phyloP scores from a whole-genome alignment of 2,797 vertebrate genomes.

The Crocodylus rhombifer region DNA sequence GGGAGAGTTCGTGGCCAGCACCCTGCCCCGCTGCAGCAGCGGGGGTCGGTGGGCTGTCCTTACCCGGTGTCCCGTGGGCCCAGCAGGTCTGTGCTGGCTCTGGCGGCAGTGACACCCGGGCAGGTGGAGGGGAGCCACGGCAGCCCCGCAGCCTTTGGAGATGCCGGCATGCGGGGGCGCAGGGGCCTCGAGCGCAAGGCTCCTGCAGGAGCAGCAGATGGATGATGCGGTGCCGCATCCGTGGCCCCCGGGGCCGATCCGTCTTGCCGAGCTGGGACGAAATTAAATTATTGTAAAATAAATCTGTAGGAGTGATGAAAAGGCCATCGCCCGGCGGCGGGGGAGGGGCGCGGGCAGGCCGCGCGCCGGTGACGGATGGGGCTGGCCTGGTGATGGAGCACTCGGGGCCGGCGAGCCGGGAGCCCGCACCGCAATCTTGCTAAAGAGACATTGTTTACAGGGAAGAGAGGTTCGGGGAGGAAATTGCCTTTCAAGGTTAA shows the following conservation, averaged over 20 bases:
- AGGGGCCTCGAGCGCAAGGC: slow-evolving; percentile 44
- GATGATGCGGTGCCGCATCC: slow-evolving; percentile 70
- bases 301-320: slow-evolving; percentile 78
- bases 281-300: slow-evolving; percentile 83
- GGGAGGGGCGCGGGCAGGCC: slow-evolving; percentile 39
- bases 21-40: no score
- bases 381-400: slow-evolving; percentile 22
- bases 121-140: accelerated
- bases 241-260: slow-evolving; percentile 66
- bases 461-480: slow-evolving; percentile 65
- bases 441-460: slow-evolving; percentile 74
- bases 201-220: slow-evolving; percentile 70
- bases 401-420: neutral
- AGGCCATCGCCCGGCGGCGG: slow-evolving; percentile 14
- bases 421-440: slow-evolving; percentile 66
- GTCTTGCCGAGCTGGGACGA: slow-evolving; percentile 77
- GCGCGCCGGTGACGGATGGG: slow-evolving; percentile 46
- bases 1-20: no score
- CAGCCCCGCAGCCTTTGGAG: slow-evolving; percentile 16
- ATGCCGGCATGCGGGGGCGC: neutral
- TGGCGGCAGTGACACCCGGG: accelerated
- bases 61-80: no score
- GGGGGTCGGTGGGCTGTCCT: neutral
- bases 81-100: neutral
- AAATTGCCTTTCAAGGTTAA: slow-evolving; percentile 77